Conservation (phyloP, 2,888 invertebrate genomes). For the Ptychoptera contaminata region DNA sequence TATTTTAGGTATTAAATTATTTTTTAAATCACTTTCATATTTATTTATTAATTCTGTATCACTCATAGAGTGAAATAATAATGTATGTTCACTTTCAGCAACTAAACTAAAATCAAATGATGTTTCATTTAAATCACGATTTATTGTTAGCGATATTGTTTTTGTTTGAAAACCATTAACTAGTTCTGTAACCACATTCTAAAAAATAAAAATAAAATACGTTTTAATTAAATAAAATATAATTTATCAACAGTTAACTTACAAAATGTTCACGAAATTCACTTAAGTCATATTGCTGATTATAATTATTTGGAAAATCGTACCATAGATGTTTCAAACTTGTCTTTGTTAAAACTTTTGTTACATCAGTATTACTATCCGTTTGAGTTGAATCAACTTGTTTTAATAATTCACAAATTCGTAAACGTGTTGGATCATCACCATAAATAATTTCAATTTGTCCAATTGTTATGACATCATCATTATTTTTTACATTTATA, state of each 20-base stretch:
- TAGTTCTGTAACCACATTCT: slow-evolving; percentile 20
- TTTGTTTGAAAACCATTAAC: slow-evolving; percentile 20
- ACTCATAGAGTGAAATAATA: too few species aligned
- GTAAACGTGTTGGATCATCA: slow-evolving; percentile 35
- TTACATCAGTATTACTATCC: slow-evolving; percentile 16
- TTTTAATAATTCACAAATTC: slow-evolving; percentile 22
- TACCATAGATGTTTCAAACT: not conserved
- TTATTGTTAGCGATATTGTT: slow-evolving; percentile 26
- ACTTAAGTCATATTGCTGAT: too few species aligned
- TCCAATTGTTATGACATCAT: slow-evolving; percentile 29
- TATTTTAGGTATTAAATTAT: too few species aligned
- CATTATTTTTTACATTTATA: slow-evolving; percentile 17
- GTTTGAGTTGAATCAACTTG: slow-evolving; percentile 18
- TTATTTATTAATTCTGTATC: too few species aligned
- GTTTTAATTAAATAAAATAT: not conserved
- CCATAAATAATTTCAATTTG: slow-evolving; percentile 34
- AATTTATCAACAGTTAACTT: not conserved
- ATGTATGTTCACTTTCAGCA: slow-evolving; percentile 19
- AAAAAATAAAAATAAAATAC: not conserved
- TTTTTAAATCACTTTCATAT: too few species aligned
- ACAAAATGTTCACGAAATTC: not conserved
- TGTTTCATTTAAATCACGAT: slow-evolving; percentile 23
- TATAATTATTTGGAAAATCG: not conserved
- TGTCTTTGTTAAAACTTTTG: slow-evolving; percentile 20
- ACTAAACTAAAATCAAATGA: slow-evolving; percentile 20